Conservation (phyloP, 2,888 invertebrate species). For the Choreutis nemorana region DNA sequence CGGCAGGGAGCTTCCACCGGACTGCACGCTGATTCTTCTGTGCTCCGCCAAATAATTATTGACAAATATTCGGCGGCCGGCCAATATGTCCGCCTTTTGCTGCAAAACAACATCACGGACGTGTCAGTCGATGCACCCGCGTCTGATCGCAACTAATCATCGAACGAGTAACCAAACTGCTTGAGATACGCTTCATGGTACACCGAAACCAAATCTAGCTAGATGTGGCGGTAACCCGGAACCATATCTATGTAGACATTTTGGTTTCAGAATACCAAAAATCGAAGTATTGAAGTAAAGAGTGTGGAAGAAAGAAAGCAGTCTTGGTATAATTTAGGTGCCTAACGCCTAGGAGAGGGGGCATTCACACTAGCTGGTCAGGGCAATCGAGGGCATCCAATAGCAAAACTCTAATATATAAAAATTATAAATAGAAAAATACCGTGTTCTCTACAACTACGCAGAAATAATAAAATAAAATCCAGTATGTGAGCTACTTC, state of each 20-base stretch:
- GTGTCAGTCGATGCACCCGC: slow-evolving; percentile 37
- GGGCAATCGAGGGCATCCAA: slow-evolving; percentile 58
- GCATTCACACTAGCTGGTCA: slow-evolving; percentile 59
- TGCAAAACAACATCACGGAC: slow-evolving; percentile 57
- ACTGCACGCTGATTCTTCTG: slow-evolving; percentile 66
- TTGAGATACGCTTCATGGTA: too few relatives aligned
- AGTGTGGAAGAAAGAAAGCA: slow-evolving; percentile 38
- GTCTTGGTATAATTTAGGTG: slow-evolving; percentile 46
- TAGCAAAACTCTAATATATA: slow-evolving; percentile 43
- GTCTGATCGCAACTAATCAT: slow-evolving; percentile 13
- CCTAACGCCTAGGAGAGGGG: slow-evolving; percentile 49
- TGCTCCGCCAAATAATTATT: slow-evolving; percentile 69
- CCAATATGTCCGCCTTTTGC: slow-evolving; percentile 68
- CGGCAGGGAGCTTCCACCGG: slow-evolving; percentile 58
- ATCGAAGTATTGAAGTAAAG: slow-evolving; percentile 30
- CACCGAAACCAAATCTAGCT: slow-evolving; percentile 43
- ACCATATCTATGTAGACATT: slow-evolving; percentile 7
- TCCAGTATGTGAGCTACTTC: slow-evolving; percentile 63
- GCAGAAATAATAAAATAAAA: slow-evolving; percentile 23
- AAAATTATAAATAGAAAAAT: slow-evolving; percentile 30
- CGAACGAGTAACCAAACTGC: slow-evolving; percentile 34
- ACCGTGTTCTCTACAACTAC: slow-evolving; percentile 54
- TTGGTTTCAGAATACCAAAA: slow-evolving; percentile 45
- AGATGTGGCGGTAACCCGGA: too few relatives aligned
- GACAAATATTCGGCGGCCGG: slow-evolving; percentile 67